Percentiles rank a stretch among this genome's conserved stretches.
phyloP scores from a whole-genome alignment of 2,797 vertebrate genomes.

The Orestias chungarensis region DNA sequence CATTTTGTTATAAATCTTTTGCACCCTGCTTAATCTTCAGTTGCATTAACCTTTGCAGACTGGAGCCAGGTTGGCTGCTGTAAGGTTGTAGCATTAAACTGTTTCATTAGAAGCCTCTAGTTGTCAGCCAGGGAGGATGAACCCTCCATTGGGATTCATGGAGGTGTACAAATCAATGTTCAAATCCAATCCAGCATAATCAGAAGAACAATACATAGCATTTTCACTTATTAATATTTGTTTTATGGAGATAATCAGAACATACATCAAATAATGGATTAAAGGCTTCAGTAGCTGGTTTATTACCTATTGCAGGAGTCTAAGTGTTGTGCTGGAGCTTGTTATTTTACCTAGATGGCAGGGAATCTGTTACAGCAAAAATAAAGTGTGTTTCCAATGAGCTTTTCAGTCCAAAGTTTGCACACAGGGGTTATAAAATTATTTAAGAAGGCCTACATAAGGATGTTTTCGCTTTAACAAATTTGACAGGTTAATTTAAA shows the following conservation, averaged over 20 bases:
- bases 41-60: constrained; percentile 57
- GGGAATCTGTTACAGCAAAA: neutral
- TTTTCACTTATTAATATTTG: neutral
- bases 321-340: neutral
- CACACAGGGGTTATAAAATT: neutral
- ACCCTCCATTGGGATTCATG: constrained; percentile 14
- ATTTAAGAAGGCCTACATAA: neutral
- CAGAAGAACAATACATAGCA: neutral
- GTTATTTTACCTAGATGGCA: no score
- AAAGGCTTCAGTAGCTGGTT: neutral
- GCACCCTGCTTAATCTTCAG: constrained; percentile 22
- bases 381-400: neutral
- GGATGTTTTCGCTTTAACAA: neutral
- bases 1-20: constrained; percentile 49
- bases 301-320: no score
- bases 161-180: constrained; percentile 5
- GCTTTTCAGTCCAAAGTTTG: neutral
- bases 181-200: constrained; percentile 13
- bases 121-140: neutral
- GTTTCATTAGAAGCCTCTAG: constrained; percentile 32
- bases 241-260: neutral
- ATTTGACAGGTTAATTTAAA: neutral
- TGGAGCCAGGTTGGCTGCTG: constrained; percentile 24
- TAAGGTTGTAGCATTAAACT: neutral
- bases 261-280: neutral